phyloP scores from a whole-genome alignment of 2,113 vertebrate genomes.

The Marmota monax region DNA sequence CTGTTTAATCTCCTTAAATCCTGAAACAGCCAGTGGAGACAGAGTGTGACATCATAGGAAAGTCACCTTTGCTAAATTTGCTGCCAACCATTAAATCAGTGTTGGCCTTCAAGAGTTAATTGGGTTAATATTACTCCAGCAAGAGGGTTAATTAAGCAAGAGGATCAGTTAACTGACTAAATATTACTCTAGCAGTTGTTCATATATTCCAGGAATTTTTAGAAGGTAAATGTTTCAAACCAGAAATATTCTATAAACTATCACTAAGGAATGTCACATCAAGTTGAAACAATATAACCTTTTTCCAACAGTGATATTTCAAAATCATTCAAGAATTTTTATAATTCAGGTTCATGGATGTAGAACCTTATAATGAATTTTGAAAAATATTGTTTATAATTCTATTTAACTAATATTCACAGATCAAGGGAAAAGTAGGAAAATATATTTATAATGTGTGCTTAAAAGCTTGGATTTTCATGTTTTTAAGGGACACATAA shows the following conservation, averaged over 20 bases:
- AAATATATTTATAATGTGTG: background rate
- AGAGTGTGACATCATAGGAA: background rate
- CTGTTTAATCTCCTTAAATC: background rate
- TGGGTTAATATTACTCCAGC: background rate
- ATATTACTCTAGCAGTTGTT: background rate
- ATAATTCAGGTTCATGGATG: background rate
- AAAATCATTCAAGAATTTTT: background rate
- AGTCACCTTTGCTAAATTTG: background rate
- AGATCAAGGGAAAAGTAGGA: background rate
- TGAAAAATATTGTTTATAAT: background rate
- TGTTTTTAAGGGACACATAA: background rate
- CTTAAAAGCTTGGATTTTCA: background rate
- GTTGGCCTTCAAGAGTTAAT: background rate
- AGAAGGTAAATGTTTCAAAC: background rate
- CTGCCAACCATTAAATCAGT: background rate
- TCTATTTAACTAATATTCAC: background rate
- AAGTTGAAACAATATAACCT: background rate
- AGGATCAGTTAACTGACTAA: background rate
- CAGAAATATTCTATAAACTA: background rate
- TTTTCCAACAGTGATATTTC: slow-evolving; percentile 5
- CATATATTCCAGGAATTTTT: background rate
- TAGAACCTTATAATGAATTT: background rate
- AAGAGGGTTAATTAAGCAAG: background rate
- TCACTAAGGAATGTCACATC: background rate
- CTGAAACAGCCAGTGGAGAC: background rate